Conservation (phyloP, 2,113 vertebrate species). For the Carlito syrichta region DNA sequence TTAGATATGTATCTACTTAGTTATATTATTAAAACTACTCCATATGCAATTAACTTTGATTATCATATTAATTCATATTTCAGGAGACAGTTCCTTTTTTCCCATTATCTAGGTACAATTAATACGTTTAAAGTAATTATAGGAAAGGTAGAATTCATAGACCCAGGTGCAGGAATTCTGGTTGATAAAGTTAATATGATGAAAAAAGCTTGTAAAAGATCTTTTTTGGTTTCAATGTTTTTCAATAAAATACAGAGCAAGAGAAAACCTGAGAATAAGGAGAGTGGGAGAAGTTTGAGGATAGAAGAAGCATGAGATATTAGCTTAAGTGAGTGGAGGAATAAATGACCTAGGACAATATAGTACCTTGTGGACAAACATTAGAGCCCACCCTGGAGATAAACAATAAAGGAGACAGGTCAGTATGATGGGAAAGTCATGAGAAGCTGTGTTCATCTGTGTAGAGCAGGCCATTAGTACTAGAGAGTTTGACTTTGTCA, state of each 20-base stretch:
- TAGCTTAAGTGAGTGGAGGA: background rate
- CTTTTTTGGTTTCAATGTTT: background rate
- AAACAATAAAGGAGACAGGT: rapidly evolving
- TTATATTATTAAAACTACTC: background rate
- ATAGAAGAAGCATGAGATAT: background rate
- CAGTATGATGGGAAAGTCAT: background rate
- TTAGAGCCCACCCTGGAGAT: rapidly evolving
- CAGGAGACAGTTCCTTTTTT: background rate
- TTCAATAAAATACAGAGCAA: background rate
- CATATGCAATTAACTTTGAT: background rate
- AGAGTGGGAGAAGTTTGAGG: rapidly evolving
- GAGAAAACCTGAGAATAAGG: background rate
- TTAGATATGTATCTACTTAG: background rate
- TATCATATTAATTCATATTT: background rate
- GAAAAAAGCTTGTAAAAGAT: background rate
- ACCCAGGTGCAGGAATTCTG: background rate
- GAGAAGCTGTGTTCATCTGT: background rate
- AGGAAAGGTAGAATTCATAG: background rate
- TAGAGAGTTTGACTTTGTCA: background rate
- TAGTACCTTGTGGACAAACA: rapidly evolving
- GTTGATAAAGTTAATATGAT: background rate
- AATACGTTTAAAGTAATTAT: background rate
- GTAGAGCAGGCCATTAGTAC: background rate
- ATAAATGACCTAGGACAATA: rapidly evolving
- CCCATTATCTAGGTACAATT: background rate